Evolutionary conservation across 2,888 invertebrate genomes (phyloP).

Genomic region (Ctena decussata): DNA sequence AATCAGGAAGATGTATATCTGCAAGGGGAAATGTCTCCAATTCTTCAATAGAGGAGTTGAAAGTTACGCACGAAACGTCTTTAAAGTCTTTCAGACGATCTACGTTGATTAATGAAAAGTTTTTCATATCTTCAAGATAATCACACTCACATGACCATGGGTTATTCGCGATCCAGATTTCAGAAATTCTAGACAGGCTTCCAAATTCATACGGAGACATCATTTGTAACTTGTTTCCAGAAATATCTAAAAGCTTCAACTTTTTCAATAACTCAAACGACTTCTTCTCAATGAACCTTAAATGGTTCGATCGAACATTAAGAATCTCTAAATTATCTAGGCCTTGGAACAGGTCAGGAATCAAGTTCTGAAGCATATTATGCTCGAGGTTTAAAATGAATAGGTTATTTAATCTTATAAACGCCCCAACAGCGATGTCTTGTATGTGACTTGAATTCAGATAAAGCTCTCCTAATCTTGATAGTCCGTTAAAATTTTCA

Average conservation of each 20-base stretch:
- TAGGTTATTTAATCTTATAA: slow-evolving; percentile 20
- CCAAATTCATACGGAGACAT: slow-evolving; percentile 56
- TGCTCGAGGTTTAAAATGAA: slow-evolving; percentile 27
- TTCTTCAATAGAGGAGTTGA: background rate
- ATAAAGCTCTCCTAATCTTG: background rate
- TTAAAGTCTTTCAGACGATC: slow-evolving; percentile 20
- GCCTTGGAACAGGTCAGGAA: slow-evolving; percentile 63
- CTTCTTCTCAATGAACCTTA: slow-evolving; percentile 46
- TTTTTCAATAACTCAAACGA: slow-evolving; percentile 59
- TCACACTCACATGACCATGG: slow-evolving; percentile 67
- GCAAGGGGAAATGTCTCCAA: background rate
- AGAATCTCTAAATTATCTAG: slow-evolving; percentile 57
- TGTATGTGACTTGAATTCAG: slow-evolving; percentile 9
- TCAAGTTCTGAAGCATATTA: slow-evolving; percentile 49
- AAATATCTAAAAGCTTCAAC: slow-evolving; percentile 52
- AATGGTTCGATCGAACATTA: slow-evolving; percentile 62
- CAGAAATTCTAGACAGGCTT: slow-evolving; percentile 36
- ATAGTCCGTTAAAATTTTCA: background rate
- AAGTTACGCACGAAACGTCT: slow-evolving; percentile 14
- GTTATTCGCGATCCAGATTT: slow-evolving; percentile 63
- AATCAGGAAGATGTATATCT: slow-evolving; percentile 18
- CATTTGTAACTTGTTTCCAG: slow-evolving; percentile 60
- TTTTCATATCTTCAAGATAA: slow-evolving; percentile 22
- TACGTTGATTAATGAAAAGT: background rate
- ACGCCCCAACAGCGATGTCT: slow-evolving; percentile 20